A percentile compares a stretch with the other conserved stretches of the same genome.
These are phyloP conservation scores for Sebastes fasciatus DNA, from an alignment of 2,113 vertebrate genomes.

Conservation along the genomic window DNA sequence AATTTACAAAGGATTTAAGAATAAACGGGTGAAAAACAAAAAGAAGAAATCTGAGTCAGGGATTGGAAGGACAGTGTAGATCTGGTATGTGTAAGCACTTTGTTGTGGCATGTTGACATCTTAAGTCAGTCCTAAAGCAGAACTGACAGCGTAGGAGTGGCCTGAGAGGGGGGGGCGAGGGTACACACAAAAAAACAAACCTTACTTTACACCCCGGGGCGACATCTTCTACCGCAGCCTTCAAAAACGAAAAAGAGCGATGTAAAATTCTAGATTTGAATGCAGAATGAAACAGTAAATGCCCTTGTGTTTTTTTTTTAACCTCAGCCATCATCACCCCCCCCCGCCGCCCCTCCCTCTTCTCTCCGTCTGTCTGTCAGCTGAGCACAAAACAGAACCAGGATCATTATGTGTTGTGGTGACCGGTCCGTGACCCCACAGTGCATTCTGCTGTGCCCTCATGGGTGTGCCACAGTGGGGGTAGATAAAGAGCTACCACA, in stretches of 20 bases:
- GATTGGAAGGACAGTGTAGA: background rate
- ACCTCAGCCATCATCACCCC: conserved; percentile 20
- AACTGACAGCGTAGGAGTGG: background rate
- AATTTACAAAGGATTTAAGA: background rate
- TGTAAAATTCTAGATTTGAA: conserved; percentile 5
- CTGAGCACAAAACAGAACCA: conserved; percentile 57
- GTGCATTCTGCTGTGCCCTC: conserved; percentile 67
- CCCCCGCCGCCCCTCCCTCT: background rate
- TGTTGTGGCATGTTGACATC: conserved; percentile 4
- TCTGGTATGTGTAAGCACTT: background rate
- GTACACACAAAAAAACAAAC: background rate
- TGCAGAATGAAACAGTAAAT: background rate
- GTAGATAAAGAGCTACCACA: conserved; percentile 57
- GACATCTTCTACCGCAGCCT: background rate
- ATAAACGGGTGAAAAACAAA: background rate
- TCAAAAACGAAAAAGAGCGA: background rate
- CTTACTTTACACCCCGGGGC: background rate
- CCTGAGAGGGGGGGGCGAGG: background rate
- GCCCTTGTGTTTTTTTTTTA: conserved; percentile 16
- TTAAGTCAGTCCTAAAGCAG: background rate
- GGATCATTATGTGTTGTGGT: conserved; percentile 67
- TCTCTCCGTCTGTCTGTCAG: conserved; percentile 43
- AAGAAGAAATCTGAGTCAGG: background rate
- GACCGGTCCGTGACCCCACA: conserved; percentile 80
- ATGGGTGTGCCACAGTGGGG: conserved; percentile 63